Evolutionary conservation across 1,140 invertebrate species (phyloP), one percentile per base, ranked within the genome.

Genomic region (Episyrphus balteatus): DNA sequence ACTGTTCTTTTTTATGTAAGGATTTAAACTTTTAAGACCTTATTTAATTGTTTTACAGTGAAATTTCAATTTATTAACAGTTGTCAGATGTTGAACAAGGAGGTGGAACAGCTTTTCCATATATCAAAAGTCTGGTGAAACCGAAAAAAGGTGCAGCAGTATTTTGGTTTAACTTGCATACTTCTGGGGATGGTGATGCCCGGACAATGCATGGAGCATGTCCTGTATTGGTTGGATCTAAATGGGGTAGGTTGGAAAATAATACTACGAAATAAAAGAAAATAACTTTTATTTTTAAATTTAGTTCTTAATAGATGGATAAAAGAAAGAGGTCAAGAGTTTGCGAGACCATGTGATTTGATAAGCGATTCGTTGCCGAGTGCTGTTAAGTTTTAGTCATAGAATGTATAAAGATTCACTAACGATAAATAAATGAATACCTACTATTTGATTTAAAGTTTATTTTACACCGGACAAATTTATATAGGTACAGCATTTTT

Each of bases 161-260:
- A 2, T 94, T 97, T 70, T 99, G 95, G 95, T 83, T 88, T 63
- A 98, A 98, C 74, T 72, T 98, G 47, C 82, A 90, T 66, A 78
- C 83, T 15, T 91, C 81, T 61, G 94, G 95, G 14, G 83, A 90
- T 51, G 90, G 92, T 9, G 92, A 98, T 73, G 75, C 81, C 42
- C 75, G 80, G 50, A 98, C 92, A 1, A 72, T 92, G 45, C 95
- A 99, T 73, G 93, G 93, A 15, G 93, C 92, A 31, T 99, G 95
- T 70, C 95, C 95, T 33, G 94, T 99, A 34, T 78, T 99, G n/a
- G 79, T 86, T 1, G 95, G 95, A 42, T 86, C 87, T 11, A 99
- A 99, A 75, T 98, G 94, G 94, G 89, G 63, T 66, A 46, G 51
- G 60, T 30, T n/a, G n/a, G n/a, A n/a, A n/a, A n/a, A n/a, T n/a